A percentile compares a stretch with the other conserved stretches of the same genome.
These are phyloP conservation scores for Oreochromis spilurus DNA, from an alignment of 2,113 vertebrate species.

Conservation along the genomic window DNA sequence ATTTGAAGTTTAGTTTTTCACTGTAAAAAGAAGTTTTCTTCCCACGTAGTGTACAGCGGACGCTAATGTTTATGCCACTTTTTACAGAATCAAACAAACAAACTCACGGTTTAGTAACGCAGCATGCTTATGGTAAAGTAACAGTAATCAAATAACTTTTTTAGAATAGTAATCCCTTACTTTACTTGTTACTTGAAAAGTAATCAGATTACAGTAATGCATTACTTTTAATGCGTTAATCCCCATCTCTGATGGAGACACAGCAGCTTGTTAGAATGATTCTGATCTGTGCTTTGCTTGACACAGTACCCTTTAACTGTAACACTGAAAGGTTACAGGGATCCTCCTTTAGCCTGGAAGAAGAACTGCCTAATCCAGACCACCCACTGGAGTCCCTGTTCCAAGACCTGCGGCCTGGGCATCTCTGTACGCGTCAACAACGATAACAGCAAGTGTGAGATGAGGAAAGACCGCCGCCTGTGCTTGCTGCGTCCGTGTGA, in stretches of 20 bases:
- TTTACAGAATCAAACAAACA: background rate
- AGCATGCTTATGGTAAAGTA: background rate
- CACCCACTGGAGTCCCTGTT: constrained; percentile 91
- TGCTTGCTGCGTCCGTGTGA: constrained; percentile 88
- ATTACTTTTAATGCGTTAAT: background rate
- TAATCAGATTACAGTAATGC: background rate
- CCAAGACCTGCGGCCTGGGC: constrained; percentile 88
- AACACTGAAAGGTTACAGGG: constrained; percentile 87
- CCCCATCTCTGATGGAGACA: background rate
- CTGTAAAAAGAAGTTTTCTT: background rate
- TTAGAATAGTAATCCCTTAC: background rate
- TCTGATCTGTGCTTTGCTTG: constrained; percentile 2
- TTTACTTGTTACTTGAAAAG: background rate
- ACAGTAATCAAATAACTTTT: background rate
- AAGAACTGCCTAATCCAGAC: constrained; percentile 90
- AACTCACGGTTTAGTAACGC: background rate
- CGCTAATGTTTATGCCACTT: background rate
- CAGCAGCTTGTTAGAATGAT: background rate
- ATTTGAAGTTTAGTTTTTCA: background rate
- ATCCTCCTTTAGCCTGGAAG: constrained; percentile 86
- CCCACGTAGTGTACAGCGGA: background rate
- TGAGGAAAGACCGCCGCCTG: constrained; percentile 85
- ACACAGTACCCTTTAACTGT: constrained; percentile 65
- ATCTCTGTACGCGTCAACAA: constrained; percentile 90
- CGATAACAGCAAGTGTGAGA: constrained; percentile 86